These are phyloP conservation scores for Tolypeutes matacus DNA, from an alignment of 2,797 vertebrate species.

Conservation along the genomic window DNA sequence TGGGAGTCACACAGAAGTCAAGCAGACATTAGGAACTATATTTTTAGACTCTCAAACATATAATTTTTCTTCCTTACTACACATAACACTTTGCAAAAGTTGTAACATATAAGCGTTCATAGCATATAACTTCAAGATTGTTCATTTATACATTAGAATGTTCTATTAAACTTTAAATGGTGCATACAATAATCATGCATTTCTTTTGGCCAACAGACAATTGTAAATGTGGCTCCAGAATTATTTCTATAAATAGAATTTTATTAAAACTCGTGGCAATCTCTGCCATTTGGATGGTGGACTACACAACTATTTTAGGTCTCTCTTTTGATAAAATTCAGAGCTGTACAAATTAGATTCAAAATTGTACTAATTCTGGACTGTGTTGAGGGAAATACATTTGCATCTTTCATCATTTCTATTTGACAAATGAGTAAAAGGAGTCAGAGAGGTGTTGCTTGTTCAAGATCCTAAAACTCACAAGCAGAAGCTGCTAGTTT, in stretches of 20 bases:
- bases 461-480: slow-evolving; percentile 64
- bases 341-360: slow-evolving; percentile 42
- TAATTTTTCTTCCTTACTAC: slow-evolving; percentile 65
- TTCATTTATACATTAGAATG: slow-evolving; percentile 59
- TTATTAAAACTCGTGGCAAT: slow-evolving; percentile 34
- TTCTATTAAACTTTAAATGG: background rate
- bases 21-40: slow-evolving; percentile 22
- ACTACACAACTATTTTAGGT: background rate
- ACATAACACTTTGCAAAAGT: too few species aligned
- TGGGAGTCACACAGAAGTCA: slow-evolving; percentile 18
- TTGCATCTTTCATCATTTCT: slow-evolving; percentile 46
- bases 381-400: slow-evolving; percentile 38
- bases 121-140: slow-evolving; percentile 53
- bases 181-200: background rate
- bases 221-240: slow-evolving; percentile 3
- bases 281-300: slow-evolving; percentile 31
- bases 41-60: slow-evolving; percentile 49
- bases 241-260: slow-evolving; percentile 61
- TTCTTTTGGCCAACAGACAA: slow-evolving; percentile 46
- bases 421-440: slow-evolving; percentile 71
- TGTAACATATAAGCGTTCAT: too few species aligned
- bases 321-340: slow-evolving; percentile 39
- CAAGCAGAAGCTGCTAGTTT: slow-evolving; percentile 65
- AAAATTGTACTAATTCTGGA: slow-evolving; percentile 58
- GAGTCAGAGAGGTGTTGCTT: slow-evolving; percentile 72